phyloP scores from a whole-genome alignment of 2,797 vertebrate genomes.

The Acropternis orthonyx region DNA sequence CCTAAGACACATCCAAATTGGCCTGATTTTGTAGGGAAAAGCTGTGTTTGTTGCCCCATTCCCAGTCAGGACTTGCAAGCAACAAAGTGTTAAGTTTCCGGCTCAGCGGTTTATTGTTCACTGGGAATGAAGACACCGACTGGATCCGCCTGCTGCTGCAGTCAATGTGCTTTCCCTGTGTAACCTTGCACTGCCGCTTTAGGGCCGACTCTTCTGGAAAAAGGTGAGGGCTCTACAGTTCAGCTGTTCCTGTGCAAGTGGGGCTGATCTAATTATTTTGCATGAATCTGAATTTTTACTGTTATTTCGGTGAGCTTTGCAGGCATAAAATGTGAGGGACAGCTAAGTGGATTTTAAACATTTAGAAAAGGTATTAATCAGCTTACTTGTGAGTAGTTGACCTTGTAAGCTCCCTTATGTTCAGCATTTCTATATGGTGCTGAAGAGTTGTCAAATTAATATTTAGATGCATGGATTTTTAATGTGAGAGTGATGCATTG shows the following conservation, averaged over 20 bases:
- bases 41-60: not conserved
- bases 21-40: not conserved
- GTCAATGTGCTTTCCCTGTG: not conserved
- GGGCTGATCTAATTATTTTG: not conserved
- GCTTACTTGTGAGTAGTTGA: slow-evolving; percentile 27
- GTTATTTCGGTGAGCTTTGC: not conserved
- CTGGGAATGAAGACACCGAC: slow-evolving; percentile 35
- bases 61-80: not conserved
- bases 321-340: not conserved
- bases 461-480: not conserved
- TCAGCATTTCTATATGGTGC: not conserved
- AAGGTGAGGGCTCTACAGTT: slow-evolving; percentile 28
- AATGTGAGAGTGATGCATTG: not conserved
- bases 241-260: not conserved
- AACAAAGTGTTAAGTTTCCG: slow-evolving; percentile 41
- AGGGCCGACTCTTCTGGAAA: slow-evolving; percentile 16
- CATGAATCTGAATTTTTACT: not conserved
- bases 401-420: slow-evolving; percentile 8
- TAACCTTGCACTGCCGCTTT: slow-evolving; percentile 51
- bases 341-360: not conserved
- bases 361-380: slow-evolving; percentile 13
- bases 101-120: slow-evolving; percentile 16
- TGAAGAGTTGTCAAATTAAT: not conserved
- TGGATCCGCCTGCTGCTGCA: slow-evolving; percentile 33
- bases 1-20: not conserved